Percentiles rank a stretch among this genome's conserved stretches.
These are phyloP conservation scores for Netelia inedita DNA, from an alignment of 2,888 invertebrate genomes.

Conservation along the genomic window DNA sequence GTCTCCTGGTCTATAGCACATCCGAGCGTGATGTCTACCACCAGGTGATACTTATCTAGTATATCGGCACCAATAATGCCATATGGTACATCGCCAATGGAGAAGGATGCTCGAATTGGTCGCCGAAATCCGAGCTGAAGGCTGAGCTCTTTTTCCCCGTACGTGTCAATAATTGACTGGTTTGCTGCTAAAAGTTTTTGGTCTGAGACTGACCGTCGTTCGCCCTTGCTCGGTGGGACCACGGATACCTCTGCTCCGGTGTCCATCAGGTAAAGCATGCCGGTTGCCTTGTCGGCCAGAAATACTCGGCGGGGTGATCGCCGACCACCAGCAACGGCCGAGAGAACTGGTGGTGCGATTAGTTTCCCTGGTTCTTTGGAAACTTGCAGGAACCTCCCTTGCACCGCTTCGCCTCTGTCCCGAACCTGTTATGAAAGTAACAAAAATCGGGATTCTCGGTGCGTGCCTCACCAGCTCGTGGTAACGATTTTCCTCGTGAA, in stretches of 20 bases:
- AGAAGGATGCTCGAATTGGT: conserved; percentile 65
- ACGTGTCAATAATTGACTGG: conserved; percentile 65
- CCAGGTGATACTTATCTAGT: conserved; percentile 7
- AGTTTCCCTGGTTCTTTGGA: conserved; percentile 29
- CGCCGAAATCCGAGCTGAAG: conserved; percentile 66
- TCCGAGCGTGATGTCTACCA: conserved; percentile 13
- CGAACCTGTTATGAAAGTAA: not conserved
- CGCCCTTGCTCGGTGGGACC: conserved; percentile 39
- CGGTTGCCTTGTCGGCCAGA: conserved; percentile 2
- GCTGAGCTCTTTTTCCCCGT: conserved; percentile 46
- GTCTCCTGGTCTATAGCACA: conserved; percentile 34
- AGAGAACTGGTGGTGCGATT: not conserved
- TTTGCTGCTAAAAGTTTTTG: conserved; percentile 54
- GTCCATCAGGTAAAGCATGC: conserved; percentile 56
- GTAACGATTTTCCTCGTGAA: too few relatives aligned
- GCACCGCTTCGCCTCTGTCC: not conserved
- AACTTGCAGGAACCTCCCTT: not conserved
- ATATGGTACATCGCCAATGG: conserved; percentile 60
- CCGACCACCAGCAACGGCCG: conserved; percentile 37
- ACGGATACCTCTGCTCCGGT: conserved; percentile 67
- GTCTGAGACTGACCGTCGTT: not conserved
- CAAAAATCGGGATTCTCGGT: not conserved
- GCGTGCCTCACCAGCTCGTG: too few relatives aligned
- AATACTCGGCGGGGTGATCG: not conserved
- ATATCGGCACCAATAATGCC: conserved; percentile 68